Conservation (phyloP, 1,140 invertebrate genomes). For the Formica selysi region DNA sequence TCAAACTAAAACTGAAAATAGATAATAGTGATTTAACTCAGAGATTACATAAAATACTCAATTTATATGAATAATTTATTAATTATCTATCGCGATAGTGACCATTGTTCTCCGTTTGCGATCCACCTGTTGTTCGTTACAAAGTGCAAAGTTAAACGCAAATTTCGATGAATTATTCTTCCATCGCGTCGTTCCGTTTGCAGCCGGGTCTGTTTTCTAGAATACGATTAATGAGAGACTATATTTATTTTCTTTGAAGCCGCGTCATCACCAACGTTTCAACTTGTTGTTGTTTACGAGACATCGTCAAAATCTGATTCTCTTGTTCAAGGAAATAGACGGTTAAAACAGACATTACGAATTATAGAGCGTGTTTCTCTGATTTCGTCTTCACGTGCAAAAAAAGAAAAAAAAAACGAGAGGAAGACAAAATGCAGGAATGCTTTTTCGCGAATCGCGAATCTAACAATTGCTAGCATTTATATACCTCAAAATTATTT, state of each 20-base stretch:
- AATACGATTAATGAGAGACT: not conserved
- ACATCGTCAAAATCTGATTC: too few relatives aligned
- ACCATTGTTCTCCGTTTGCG: not conserved
- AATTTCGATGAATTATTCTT: not conserved
- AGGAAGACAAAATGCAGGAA: not conserved
- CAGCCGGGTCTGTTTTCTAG: too few relatives aligned
- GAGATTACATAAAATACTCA: constrained; percentile 6
- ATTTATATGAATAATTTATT: not conserved
- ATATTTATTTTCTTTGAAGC: not conserved
- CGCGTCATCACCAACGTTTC: not conserved
- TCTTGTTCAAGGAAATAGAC: not conserved
- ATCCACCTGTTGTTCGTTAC: too few relatives aligned
- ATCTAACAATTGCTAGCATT: too few relatives aligned
- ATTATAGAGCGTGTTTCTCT: not conserved
- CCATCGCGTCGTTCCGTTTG: not conserved
- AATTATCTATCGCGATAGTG: not conserved
- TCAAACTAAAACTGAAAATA: not conserved
- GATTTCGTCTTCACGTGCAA: not conserved
- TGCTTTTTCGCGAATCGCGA: too few relatives aligned
- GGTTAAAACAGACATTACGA: not conserved
- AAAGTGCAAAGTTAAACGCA: not conserved
- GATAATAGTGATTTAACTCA: not conserved
- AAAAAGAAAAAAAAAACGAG: not conserved
- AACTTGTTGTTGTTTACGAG: not conserved
- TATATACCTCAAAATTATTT: too few relatives aligned